These are phyloP conservation scores for Semaprochilodus insignis DNA, from an alignment of 2,797 vertebrate genomes.

Conservation along the genomic window DNA sequence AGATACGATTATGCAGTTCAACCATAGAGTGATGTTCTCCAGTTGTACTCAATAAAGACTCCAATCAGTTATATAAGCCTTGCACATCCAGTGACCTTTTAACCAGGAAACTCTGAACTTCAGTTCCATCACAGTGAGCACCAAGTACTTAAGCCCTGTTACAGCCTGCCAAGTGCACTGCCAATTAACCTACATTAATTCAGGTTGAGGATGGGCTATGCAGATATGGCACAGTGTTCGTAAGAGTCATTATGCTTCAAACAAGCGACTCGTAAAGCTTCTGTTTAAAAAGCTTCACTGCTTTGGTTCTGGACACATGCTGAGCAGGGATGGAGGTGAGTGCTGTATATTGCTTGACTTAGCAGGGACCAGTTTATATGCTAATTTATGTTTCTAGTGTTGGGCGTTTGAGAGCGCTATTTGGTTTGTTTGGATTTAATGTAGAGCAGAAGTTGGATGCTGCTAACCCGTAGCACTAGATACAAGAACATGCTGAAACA, in stretches of 20 bases:
- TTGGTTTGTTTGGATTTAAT: background rate
- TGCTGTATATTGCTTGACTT: background rate
- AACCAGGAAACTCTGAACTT: background rate
- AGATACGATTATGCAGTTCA: background rate
- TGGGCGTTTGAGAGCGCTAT: background rate
- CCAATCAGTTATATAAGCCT: background rate
- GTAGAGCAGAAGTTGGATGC: background rate
- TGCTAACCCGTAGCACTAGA: background rate
- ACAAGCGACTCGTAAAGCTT: background rate
- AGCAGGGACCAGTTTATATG: background rate
- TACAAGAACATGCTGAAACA: background rate
- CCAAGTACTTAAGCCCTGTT: background rate
- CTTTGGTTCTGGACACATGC: background rate
- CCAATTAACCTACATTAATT: background rate
- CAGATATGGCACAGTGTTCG: background rate
- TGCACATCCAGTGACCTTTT: background rate
- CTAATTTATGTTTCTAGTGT: background rate
- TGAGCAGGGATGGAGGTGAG: slow-evolving; percentile 20
- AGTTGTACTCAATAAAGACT: background rate
- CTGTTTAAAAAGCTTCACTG: background rate
- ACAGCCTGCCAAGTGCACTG: background rate
- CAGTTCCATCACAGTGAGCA: background rate
- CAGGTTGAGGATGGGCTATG: background rate
- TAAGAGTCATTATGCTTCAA: background rate
- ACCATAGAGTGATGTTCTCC: background rate